Conservation (phyloP, 2,113 vertebrate genomes). For the Coregonus clupeaformis region DNA sequence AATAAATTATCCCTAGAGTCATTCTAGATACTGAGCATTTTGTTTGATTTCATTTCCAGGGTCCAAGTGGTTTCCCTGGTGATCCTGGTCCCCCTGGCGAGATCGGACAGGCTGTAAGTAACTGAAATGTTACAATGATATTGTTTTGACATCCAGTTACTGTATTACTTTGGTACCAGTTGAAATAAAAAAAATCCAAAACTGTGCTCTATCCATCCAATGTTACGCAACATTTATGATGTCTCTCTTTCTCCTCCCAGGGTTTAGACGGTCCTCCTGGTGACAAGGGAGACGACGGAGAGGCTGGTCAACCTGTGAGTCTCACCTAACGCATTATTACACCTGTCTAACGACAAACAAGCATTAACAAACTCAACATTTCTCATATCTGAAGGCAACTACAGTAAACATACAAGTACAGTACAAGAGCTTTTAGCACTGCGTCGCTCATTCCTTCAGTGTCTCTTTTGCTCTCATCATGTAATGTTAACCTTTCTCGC, state of each 20-base stretch:
- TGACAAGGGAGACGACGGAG: constrained; percentile 97
- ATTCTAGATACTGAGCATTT: not conserved
- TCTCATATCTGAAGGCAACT: too few species aligned
- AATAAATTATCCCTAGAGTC: too few species aligned
- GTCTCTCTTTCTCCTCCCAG: constrained; percentile 61
- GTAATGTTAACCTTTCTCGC: not conserved
- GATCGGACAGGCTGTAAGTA: constrained; percentile 75
- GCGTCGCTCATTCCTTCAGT: not conserved
- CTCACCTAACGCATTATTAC: not conserved
- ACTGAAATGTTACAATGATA: not conserved
- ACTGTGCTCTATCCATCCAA: not conserved
- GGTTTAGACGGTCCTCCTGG: constrained; percentile 93
- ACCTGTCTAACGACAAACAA: too few species aligned
- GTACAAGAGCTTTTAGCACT: not conserved
- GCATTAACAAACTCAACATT: not conserved
- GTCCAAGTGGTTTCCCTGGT: constrained; percentile 80
- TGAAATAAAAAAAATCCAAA: too few species aligned
- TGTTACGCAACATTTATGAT: constrained; percentile 4
- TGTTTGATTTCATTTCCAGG: constrained; percentile 57
- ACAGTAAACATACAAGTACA: not conserved
- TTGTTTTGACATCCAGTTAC: not conserved
- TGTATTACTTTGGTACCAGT: not conserved
- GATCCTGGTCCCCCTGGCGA: constrained; percentile 81
- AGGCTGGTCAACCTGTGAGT: constrained; percentile 93
- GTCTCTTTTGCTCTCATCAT: not conserved